phyloP scores from a whole-genome alignment of 2,888 invertebrate genomes.

The Pammene fasciana region DNA sequence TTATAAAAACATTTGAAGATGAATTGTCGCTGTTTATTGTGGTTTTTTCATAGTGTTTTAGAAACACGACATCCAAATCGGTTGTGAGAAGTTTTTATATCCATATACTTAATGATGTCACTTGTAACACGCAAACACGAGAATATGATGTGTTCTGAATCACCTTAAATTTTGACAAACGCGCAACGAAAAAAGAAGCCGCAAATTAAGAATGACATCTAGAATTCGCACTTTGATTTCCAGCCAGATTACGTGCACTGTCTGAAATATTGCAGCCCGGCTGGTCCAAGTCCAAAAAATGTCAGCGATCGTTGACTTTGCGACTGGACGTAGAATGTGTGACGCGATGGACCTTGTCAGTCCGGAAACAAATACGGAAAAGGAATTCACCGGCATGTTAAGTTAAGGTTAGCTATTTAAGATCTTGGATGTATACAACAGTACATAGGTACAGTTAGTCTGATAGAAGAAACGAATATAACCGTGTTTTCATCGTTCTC shows the following conservation, averaged over 20 bases:
- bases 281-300: conserved; percentile 32
- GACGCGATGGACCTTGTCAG: conserved; percentile 34
- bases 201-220: conserved; percentile 5
- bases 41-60: too few relatives aligned
- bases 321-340: conserved; percentile 6
- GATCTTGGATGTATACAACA: conserved; percentile 36
- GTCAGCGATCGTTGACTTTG: conserved; percentile 26
- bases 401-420: conserved; percentile 37
- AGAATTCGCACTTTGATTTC: conserved; percentile 24
- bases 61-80: too few relatives aligned
- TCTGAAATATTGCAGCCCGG: conserved; percentile 20
- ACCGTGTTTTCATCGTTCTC: not conserved
- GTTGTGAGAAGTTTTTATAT: too few relatives aligned
- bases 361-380: conserved; percentile 37
- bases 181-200: not conserved
- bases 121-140: too few relatives aligned
- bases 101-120: too few relatives aligned
- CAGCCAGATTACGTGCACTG: conserved; percentile 26
- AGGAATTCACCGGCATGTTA: conserved; percentile 36
- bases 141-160: not conserved
- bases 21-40: too few relatives aligned
- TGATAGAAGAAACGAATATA: not conserved
- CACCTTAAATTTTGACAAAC: not conserved
- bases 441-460: conserved; percentile 3
- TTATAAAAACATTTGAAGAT: too few relatives aligned